Percentiles rank a stretch among this genome's conserved stretches.
Evolutionary conservation across 2,797 vertebrate species (phyloP).

Genomic region (Aphelocoma californica): DNA sequence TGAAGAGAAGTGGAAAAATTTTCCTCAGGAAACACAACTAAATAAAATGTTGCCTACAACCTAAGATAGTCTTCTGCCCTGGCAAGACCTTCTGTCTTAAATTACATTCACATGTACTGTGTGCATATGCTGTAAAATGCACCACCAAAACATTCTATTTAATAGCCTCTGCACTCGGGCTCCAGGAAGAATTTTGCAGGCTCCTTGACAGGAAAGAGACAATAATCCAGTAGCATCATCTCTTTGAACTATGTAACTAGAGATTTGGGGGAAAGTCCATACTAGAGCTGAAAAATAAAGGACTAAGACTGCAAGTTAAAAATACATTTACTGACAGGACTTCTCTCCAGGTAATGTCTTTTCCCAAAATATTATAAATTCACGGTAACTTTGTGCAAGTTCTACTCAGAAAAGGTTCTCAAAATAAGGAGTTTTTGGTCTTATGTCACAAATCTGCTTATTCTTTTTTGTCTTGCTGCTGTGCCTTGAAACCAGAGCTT

Average conservation of each 20-base stretch:
- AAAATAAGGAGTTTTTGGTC: neutral
- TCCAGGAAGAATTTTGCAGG: neutral
- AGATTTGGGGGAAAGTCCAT: neutral
- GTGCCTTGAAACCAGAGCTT: neutral
- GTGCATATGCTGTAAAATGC: neutral
- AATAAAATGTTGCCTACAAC: neutral
- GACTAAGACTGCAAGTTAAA: neutral
- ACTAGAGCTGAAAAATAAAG: slow-evolving; percentile 1
- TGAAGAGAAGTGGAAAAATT: neutral
- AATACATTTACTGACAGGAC: neutral
- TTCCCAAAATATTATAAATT: neutral
- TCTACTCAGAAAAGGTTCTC: neutral
- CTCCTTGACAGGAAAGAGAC: neutral
- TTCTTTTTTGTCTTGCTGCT: neutral
- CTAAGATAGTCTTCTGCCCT: neutral
- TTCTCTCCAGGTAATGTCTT: neutral
- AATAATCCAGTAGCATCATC: neutral
- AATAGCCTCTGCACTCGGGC: neutral
- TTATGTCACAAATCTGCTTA: neutral
- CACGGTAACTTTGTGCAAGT: neutral
- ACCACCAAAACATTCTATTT: neutral
- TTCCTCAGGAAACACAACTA: neutral
- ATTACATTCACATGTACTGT: neutral
- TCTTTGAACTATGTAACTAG: neutral
- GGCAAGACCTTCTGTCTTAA: neutral